Conservation (phyloP, 2,797 vertebrate genomes). For the Botia kubotai region DNA sequence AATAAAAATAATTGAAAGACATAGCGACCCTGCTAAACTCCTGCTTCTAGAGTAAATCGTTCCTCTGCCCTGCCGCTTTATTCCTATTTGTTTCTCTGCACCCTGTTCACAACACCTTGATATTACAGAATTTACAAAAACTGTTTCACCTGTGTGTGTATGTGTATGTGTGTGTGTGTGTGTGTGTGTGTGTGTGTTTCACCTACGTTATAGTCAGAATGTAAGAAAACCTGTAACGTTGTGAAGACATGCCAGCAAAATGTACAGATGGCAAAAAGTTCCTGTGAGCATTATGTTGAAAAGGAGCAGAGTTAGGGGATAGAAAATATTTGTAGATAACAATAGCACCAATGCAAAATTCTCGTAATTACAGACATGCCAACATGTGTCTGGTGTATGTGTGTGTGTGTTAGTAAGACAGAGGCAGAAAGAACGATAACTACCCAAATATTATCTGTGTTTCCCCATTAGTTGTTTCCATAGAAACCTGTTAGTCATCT, state of each 20-base stretch:
- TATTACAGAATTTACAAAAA: too few species aligned
- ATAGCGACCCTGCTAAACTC: background rate
- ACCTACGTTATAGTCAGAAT: too few species aligned
- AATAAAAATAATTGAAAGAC: background rate
- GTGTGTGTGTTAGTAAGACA: background rate
- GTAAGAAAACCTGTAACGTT: too few species aligned
- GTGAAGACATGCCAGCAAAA: too few species aligned
- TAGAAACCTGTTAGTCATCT: slow-evolving; percentile 7
- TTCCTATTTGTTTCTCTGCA: background rate
- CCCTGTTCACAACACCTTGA: too few species aligned
- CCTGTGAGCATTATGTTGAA: too few species aligned
- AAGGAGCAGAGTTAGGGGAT: too few species aligned
- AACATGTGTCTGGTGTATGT: background rate
- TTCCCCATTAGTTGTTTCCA: slow-evolving; percentile 13
- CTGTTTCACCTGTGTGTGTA: too few species aligned
- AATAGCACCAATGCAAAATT: background rate
- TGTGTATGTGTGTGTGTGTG: too few species aligned
- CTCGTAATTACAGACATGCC: background rate
- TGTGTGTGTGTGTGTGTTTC: too few species aligned
- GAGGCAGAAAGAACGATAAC: background rate
- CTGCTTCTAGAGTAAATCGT: background rate
- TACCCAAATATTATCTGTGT: background rate
- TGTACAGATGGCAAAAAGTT: too few species aligned
- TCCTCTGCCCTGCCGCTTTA: background rate
- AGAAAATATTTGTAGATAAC: background rate